Evolutionary conservation across 1,140 invertebrate species (phyloP), one percentile per base, ranked within the genome.

Genomic region (Thaumetopoea pityocampa): DNA sequence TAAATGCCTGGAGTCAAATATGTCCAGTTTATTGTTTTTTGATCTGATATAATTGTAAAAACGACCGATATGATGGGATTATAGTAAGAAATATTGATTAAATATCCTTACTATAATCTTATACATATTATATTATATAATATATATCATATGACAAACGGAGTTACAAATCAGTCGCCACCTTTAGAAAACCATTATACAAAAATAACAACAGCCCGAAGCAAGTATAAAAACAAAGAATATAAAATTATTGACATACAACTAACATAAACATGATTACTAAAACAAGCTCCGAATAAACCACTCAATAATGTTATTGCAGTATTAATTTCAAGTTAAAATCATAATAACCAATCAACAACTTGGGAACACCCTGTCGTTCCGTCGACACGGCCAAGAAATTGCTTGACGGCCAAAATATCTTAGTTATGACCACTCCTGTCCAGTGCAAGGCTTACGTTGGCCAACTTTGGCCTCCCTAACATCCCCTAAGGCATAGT

Each of bases 371-470:
- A 79, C 51, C 78, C 78, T 76, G 57, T 82, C 55, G 47, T 46
- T 24, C 15, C n/a, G 19, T 14, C 50, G 52, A 53, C 50, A 46
- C 38, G 59, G 58, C 68, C 67, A 79, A 78, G 74, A 82, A 80
- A 82, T 80, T 74, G 72, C 67, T 67, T 66, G 70, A 77, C 76
- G 68, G 74, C 78, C 79, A 80, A 83, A 80, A 83, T 76, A 83
- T 83, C 76, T 79, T 80, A 77, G 79, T 79, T 83, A 83, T 80
- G 79, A 73, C 79, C 73, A 68, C 59, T 77, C 56, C 73, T 83
- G 79, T 83, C 79, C 76, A 50, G 72, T 58, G 54, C 78, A 83
- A 49, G 64, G 74, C 71, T 79, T 76, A 82, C 70, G 71, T 77
- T 78, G 73, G 72, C 67, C 67, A 79, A 81, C 67, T 78, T 70